Evolutionary conservation across 2,888 invertebrate genomes (phyloP), one percentile per base, ranked within the genome.

Genomic region (Gordius sp.): DNA sequence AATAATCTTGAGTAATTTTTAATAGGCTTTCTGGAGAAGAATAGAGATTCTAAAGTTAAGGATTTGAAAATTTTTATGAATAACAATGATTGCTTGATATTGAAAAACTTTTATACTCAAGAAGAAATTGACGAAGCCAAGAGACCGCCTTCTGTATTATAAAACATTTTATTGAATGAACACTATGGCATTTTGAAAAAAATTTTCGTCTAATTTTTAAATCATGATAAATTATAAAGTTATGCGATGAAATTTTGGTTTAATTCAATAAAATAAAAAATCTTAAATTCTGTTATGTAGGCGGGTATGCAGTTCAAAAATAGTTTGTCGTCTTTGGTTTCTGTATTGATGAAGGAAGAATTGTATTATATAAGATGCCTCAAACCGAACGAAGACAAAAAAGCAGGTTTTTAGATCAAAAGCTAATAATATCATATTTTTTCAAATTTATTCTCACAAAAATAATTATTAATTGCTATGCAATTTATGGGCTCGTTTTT

Each of bases 301-400:
- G 47, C 47, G 4, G 47, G 47, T n/a, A 47, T 47, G 47, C 91
- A 93, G 67, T 97, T 97, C 68, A 89, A 89, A 67, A 89, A 85
- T 66, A 89, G 89, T 28, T 73, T 97, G 60, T 93, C 97, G 66
- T 77, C 80, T 1, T 73, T 97, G 33, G 97, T 97, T 93, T 79
- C 79, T 65, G 91, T 91, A 0, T 71, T 97, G 60, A 79, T 82
- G 61, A 80, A 79, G 59, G 91, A 93, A 66, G 89, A 97, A 65
- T 93, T 97, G 0, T 97, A 93, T 72, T 97, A 99, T 68, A 87
- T 97, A 62, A 74, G 97, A 58, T 99, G 97, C 68, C 91, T 97
- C 65, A 97, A 97, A 67, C 97, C 97, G 1, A 97, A 97, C 68
- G 93, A 97, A 70, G 76, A 78, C 64, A 97, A 97, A 69, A 84